Percentiles rank a stretch among this genome's conserved stretches.
These are phyloP conservation scores for Corythucha ciliata DNA, from an alignment of 2,888 invertebrate genomes.

Conservation along the genomic window DNA sequence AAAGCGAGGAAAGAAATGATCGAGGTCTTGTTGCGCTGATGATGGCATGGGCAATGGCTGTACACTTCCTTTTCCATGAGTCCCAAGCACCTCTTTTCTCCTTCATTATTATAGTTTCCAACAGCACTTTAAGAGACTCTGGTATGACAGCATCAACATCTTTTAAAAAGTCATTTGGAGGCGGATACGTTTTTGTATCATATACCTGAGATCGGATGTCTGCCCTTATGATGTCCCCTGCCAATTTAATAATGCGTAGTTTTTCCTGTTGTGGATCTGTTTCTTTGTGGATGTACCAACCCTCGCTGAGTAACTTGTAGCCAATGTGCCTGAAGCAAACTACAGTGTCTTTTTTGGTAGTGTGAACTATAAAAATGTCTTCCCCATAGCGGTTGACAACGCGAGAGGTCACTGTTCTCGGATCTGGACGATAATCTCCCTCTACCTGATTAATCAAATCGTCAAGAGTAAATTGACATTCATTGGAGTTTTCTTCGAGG, in stretches of 20 bases:
- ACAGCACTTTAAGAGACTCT: slow-evolving; percentile 23
- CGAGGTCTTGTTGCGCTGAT: slow-evolving; percentile 22
- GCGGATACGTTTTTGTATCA: slow-evolving; percentile 17
- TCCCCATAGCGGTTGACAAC: slow-evolving; percentile 3
- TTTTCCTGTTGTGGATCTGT: slow-evolving; percentile 12
- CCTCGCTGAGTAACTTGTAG: slow-evolving; percentile 17
- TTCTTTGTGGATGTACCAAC: slow-evolving; percentile 15
- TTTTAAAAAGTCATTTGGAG: slow-evolving; percentile 11
- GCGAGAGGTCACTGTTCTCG: slow-evolving; percentile 11
- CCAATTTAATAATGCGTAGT: slow-evolving; percentile 2
- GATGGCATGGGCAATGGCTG: slow-evolving; percentile 6
- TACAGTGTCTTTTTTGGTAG: slow-evolving; percentile 12
- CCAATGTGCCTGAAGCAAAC: slow-evolving; percentile 18
- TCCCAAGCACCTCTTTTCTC: slow-evolving; percentile 26
- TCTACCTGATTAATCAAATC: slow-evolving; percentile 22
- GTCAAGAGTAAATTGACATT: slow-evolving; percentile 27
- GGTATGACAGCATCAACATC: slow-evolving; percentile 19
- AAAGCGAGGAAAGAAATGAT: slow-evolving; percentile 26
- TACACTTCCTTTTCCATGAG: slow-evolving; percentile 22
- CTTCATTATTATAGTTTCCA: no score
- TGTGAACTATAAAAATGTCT: slow-evolving; percentile 1
- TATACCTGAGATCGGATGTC: slow-evolving; percentile 30
- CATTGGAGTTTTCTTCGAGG: slow-evolving; percentile 20
- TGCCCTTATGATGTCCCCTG: slow-evolving; percentile 14
- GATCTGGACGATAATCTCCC: slow-evolving; percentile 20